Base-by-base conservation (phyloP, 2,888 invertebrate genomes). In the Ennomos erosarius region DNA sequence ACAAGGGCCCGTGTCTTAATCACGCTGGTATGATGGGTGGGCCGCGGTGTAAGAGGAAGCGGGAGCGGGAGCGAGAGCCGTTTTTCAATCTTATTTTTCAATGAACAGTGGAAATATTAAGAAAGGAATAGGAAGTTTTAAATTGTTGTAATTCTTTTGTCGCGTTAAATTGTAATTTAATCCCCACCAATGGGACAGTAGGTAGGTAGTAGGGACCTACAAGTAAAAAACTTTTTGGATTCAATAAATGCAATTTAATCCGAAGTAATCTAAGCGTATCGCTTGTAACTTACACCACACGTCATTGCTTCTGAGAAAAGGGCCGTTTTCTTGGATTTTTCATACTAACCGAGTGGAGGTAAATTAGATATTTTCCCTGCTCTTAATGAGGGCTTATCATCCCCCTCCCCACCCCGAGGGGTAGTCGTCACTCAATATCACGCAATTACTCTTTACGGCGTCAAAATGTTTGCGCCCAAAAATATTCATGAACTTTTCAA, bases 351-450 rank as follows among this genome's bases (percentile, higher is more conserved):
- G 72, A 71, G 75, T 67, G 75, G 73, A 79, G 78, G 81, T 76
- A 79, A 88, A 88, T 88, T 84, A 85, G 83, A 84, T 83, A 81
- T 82, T 85, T 83, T 78, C 76, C 78, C 73, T 72, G 68, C 64
- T 67, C 75, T 74, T 87, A 87, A 87, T 85, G 84, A 85, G 82
- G 76, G 80, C 77, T 85, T 85, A 85, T 82, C 81, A 78, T 70
- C 74, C 74, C 69, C 70, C 71, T 48, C 35, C 50, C 36, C 36
- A 8, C n/a, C 71, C 63, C 62, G 62, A 50, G 55, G 63, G 67
- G 55, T 43, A 66, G 73, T 74, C 74, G 69, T 74, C 72, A 74
- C 73, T 79, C 83, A 79, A 82, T 85, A 82, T 81, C 74, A 65
- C 68, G 78, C 78, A 75, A 81, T 85, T 82, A 82, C 72, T 75